Percentiles rank a stretch among this genome's conserved stretches.
Evolutionary conservation across 2,888 invertebrate species (phyloP).

Genomic region (Melanargia galathea): DNA sequence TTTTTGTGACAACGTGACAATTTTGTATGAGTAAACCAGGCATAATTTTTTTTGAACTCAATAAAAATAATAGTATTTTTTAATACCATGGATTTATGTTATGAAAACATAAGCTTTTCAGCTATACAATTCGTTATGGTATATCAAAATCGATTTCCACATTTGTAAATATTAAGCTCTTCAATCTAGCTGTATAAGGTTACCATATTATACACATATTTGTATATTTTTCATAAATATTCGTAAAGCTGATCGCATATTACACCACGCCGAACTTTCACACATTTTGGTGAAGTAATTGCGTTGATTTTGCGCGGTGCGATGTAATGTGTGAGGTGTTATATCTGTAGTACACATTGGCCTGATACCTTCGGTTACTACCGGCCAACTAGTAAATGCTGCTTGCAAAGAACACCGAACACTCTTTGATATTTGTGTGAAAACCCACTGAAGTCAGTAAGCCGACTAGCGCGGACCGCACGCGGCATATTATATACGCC

Average conservation of each 20-base stretch:
- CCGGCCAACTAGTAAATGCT: no score
- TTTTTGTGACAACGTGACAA: constrained; percentile 41
- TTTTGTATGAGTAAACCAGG: constrained; percentile 27
- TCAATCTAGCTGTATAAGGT: constrained; percentile 58
- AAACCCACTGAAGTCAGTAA: no score
- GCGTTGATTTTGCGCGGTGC: no score
- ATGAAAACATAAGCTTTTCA: constrained; percentile 50
- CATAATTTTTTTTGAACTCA: constrained; percentile 21
- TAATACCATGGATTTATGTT: constrained; percentile 38
- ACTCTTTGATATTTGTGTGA: not conserved
- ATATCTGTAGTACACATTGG: no score
- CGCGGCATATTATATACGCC: no score
- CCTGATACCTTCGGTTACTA: no score
- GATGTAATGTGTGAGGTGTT: no score
- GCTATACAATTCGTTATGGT: constrained; percentile 42
- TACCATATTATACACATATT: constrained; percentile 61
- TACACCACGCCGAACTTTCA: not conserved
- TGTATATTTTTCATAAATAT: constrained; percentile 75
- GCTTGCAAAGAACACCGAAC: no score
- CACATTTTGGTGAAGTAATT: not conserved
- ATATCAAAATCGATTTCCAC: constrained; percentile 30
- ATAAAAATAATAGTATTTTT: not conserved
- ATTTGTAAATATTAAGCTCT: constrained; percentile 67
- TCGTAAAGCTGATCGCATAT: constrained; percentile 38
- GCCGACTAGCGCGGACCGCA: no score